phyloP scores from a whole-genome alignment of 2,113 vertebrate genomes.

The Prionailurus bengalensis region DNA sequence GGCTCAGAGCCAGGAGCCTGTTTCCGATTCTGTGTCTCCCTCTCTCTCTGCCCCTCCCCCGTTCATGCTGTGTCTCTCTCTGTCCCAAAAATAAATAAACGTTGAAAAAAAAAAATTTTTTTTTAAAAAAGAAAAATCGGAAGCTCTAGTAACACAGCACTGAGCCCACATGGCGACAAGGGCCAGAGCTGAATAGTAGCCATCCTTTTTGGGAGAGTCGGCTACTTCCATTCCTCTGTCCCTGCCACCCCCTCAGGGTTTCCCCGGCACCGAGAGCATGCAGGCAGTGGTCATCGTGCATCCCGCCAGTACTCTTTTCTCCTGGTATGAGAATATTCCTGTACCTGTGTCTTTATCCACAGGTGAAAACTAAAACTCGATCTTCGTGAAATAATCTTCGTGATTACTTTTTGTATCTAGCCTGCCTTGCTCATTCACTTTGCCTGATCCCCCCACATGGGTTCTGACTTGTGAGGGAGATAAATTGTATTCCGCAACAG shows the following conservation, averaged over 20 bases:
- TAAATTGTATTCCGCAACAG: background rate
- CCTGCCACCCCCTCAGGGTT: fast-evolving
- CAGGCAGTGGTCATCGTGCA: background rate
- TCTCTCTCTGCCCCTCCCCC: too few relatives aligned
- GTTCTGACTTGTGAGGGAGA: background rate
- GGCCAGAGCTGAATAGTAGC: fast-evolving
- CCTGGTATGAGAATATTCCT: background rate
- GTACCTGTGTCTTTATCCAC: background rate
- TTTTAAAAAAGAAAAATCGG: background rate
- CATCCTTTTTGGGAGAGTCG: fast-evolving
- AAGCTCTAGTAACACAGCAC: background rate
- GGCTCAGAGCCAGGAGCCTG: too few relatives aligned
- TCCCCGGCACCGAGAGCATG: fast-evolving
- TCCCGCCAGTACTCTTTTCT: background rate
- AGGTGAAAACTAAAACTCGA: background rate
- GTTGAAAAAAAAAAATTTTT: too few relatives aligned
- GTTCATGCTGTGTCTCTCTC: too few relatives aligned
- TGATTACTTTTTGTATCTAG: background rate
- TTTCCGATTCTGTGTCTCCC: too few relatives aligned
- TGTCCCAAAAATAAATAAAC: too few relatives aligned
- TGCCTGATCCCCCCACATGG: background rate
- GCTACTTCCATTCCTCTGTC: too few relatives aligned
- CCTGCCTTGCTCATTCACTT: background rate
- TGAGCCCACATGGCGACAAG: background rate
- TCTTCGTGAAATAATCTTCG: too few relatives aligned